Conservation (phyloP, 1,140 invertebrate species). For the Drosophila kepulauana region DNA sequence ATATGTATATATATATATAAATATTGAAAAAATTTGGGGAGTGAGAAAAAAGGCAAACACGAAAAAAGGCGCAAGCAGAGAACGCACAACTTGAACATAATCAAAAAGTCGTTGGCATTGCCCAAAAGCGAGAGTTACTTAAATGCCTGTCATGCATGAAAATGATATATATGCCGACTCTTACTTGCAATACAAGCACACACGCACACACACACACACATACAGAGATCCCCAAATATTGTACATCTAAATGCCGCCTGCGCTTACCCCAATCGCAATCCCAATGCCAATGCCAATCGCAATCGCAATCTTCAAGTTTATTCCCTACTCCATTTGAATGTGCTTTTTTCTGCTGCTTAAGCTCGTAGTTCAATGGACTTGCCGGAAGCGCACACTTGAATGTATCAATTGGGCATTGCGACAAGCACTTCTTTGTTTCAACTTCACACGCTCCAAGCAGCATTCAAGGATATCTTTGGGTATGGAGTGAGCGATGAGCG, state of each 20-base stretch:
- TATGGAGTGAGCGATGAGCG: no score
- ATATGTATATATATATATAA: no score
- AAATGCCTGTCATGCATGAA: conserved; percentile 52
- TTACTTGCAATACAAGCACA: conserved; percentile 5
- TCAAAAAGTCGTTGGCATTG: conserved; percentile 66
- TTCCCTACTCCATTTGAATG: not conserved
- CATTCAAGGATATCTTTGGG: not conserved
- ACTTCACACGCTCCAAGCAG: not conserved
- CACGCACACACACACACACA: not conserved
- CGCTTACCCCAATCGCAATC: not conserved
- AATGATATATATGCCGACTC: conserved; percentile 34
- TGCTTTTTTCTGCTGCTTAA: not conserved
- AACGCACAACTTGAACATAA: conserved; percentile 52
- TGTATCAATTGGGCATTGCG: conserved; percentile 2
- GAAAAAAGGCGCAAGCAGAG: conserved; percentile 20
- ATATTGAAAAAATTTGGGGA: not conserved
- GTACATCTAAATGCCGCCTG: conserved; percentile 19
- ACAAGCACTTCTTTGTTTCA: conserved; percentile 10
- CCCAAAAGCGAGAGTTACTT: conserved; percentile 55
- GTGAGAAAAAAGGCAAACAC: conserved; percentile 9
- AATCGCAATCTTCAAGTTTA: no score
- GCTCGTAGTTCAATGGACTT: conserved; percentile 12
- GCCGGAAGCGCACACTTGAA: conserved; percentile 17
- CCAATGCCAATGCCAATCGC: not conserved
- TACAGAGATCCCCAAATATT: not conserved